Base-by-base conservation (phyloP, 2,113 vertebrate species). In the Entosphenus tridentatus region DNA sequence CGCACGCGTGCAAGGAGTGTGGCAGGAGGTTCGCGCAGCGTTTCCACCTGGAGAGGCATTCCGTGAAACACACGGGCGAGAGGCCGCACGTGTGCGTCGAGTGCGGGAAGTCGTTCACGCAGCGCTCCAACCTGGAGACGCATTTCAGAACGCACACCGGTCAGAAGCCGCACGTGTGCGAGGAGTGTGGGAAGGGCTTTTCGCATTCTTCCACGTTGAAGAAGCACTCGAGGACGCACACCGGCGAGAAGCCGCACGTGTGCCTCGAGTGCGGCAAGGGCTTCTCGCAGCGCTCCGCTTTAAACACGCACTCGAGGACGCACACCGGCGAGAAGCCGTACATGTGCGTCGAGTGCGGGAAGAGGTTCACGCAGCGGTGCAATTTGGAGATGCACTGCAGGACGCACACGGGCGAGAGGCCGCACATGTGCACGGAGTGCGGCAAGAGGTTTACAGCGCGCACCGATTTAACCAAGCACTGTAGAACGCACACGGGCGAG, bases 1-100 rank as follows among this genome's bases (percentile, higher is more conserved):
- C 71, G 71, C 76, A 81, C 73, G 79, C 80, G 70, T 84, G 83
- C 72, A 80, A 78, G n/a, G 77, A 80, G 67, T 84, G 83, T 72
- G 76, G 69, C 72, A 79, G 80, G 73, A 73, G 80, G 70, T 59
- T 82, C 58, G 75, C 77, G 57, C 77, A 73, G 55, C 72, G 82
- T 72, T 74, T 74, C 69, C 79, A 81, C 69, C 74, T 83, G 68
- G 73, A 83, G 56, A 76, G 81, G 55, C 83, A 84, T 71, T 76
- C 78, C 72, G 73, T 71, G 11, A 68, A 75, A 12, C 81, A 84
- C 71, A 71, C 67, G 12, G 77, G 78, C 72, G 80, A 71, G 56
- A 80, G 80, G 54, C 72, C 56, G 68, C 77, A 83, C 69, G 72
- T 80, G 71, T 77, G 76, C 71, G 68, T 74, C 65, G 71, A 72